phyloP scores from a whole-genome alignment of 2,113 vertebrate species.

The Pseudorasbora parva region DNA sequence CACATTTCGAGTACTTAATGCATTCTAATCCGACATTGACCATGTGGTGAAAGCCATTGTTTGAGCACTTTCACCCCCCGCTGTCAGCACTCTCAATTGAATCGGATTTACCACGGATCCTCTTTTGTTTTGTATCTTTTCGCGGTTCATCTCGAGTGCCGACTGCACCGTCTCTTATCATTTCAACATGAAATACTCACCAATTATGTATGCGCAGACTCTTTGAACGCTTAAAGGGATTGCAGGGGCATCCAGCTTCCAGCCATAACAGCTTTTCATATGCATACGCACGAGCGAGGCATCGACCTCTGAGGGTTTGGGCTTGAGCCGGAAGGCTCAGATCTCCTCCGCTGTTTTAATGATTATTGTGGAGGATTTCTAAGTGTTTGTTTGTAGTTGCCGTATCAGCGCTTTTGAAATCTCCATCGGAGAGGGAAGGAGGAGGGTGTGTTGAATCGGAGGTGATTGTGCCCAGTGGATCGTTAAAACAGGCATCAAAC shows the following conservation, averaged over 20 bases:
- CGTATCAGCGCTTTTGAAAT: constrained; percentile 33
- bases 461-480: not conserved
- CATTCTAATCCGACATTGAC: constrained; percentile 38
- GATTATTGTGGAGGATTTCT: not conserved
- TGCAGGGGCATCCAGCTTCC: constrained; percentile 40
- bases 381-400: constrained; percentile 2
- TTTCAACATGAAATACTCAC: constrained; percentile 11
- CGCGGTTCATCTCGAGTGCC: not conserved
- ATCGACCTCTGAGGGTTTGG: constrained; percentile 6
- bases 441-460: constrained; percentile 7
- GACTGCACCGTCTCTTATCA: not conserved
- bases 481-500: constrained; percentile 11
- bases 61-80: not conserved
- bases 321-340: not conserved
- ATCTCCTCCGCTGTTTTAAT: constrained; percentile 16
- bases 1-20: constrained; percentile 44
- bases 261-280: constrained; percentile 60
- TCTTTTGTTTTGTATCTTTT: not conserved
- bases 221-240: constrained; percentile 31
- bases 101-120: not conserved
- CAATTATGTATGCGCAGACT: constrained; percentile 30
- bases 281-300: constrained; percentile 56
- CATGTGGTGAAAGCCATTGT: constrained; percentile 27
- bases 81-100: not conserved
- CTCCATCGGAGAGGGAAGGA: not conserved